phyloP scores from a whole-genome alignment of 2,888 invertebrate genomes.

The Caenorhabditis sp. region DNA sequence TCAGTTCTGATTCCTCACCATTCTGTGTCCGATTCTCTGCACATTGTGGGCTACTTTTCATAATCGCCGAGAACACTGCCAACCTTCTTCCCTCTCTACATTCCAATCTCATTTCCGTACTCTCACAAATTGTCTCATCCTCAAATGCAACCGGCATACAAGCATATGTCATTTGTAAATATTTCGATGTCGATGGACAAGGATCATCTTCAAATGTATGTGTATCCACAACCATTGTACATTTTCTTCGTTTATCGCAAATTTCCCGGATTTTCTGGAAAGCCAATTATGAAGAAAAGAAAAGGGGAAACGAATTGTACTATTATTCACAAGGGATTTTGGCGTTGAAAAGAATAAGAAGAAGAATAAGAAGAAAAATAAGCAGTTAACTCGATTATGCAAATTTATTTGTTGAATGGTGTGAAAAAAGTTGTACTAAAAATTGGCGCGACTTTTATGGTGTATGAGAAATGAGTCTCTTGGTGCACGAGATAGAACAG shows the following conservation, averaged over 20 bases:
- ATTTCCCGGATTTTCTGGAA: constrained; percentile 88
- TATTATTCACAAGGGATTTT: too few relatives aligned
- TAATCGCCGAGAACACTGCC: constrained; percentile 85
- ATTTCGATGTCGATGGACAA: constrained; percentile 88
- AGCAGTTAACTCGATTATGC: constrained; percentile 1
- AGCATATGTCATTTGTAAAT: constrained; percentile 93
- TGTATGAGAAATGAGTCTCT: neutral
- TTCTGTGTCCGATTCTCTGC: constrained; percentile 10
- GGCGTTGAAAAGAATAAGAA: too few relatives aligned
- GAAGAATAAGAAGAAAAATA: too few relatives aligned
- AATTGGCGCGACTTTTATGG: neutral
- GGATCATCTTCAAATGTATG: constrained; percentile 86
- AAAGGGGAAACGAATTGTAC: neutral
- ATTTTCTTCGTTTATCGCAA: constrained; percentile 90
- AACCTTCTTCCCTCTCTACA: constrained; percentile 85
- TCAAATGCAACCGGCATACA: constrained; percentile 94
- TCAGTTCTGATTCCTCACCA: constrained; percentile 10
- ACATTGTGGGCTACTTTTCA: constrained; percentile 27
- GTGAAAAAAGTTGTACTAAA: too few relatives aligned
- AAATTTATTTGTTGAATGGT: constrained; percentile 4
- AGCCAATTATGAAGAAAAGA: neutral
- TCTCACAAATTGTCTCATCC: constrained; percentile 88
- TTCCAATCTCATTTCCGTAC: constrained; percentile 85
- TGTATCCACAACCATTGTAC: constrained; percentile 88
- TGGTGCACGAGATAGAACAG: neutral